phyloP scores from a whole-genome alignment of 1,140 invertebrate species.

The Brachionus koreanus region DNA sequence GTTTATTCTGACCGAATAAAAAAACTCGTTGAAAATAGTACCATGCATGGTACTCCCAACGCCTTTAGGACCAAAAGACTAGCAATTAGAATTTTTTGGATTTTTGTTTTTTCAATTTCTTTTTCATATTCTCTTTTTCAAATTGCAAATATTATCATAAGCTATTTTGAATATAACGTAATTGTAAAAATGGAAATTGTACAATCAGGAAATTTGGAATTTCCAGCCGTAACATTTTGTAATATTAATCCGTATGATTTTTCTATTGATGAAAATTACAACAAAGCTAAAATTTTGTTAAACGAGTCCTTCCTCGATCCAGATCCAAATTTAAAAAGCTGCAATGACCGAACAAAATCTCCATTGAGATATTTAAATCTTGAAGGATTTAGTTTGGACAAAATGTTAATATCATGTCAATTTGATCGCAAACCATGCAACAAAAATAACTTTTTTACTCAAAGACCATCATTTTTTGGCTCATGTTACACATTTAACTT shows the following conservation, averaged over 20 bases:
- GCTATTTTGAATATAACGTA: neutral
- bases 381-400: neutral
- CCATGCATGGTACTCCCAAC: neutral
- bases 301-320: neutral
- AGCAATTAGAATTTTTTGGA: constrained; percentile 7
- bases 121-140: neutral
- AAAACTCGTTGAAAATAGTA: neutral
- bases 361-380: neutral
- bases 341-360: neutral
- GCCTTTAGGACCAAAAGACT: neutral
- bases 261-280: neutral
- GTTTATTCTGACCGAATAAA: neutral
- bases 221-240: constrained; percentile 32
- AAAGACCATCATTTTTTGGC: neutral
- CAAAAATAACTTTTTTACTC: neutral
- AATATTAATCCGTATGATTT: constrained; percentile 15
- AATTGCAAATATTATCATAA: neutral
- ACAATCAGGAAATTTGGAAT: neutral
- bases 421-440: constrained; percentile 24
- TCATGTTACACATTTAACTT: constrained; percentile 25
- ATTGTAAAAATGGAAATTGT: neutral
- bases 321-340: neutral
- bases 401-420: constrained; percentile 1
- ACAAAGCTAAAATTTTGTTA: neutral
- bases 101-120: neutral